These are phyloP conservation scores for Aporrectodea caliginosa DNA, from an alignment of 1,140 invertebrate genomes.

Conservation along the genomic window DNA sequence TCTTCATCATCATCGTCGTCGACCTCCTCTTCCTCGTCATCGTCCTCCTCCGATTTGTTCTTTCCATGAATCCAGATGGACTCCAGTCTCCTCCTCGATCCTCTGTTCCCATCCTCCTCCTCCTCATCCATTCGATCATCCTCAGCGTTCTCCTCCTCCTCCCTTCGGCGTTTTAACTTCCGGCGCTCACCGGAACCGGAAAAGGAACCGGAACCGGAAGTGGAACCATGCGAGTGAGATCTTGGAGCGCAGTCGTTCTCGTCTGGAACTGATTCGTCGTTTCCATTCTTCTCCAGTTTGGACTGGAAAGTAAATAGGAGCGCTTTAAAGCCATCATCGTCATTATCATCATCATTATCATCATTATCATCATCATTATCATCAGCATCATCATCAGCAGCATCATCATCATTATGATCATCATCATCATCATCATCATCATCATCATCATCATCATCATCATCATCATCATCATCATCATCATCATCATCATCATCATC, in stretches of 20 bases:
- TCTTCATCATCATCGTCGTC: conserved; percentile 1
- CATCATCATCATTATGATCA: not conserved
- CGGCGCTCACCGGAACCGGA: not conserved
- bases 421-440: conserved; percentile 15
- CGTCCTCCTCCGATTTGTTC: not conserved
- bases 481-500: conserved; percentile 12
- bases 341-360: not conserved
- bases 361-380: not conserved
- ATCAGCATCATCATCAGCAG: conserved; percentile 12
- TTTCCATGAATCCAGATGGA: not conserved
- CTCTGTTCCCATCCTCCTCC: not conserved
- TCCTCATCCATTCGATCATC: not conserved
- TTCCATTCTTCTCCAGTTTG: not conserved
- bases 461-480: not conserved
- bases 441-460: not conserved
- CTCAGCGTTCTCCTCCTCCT: not conserved
- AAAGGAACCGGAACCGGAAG: not conserved
- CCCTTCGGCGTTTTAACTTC: not conserved
- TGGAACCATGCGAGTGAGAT: not conserved
- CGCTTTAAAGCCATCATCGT: not conserved
- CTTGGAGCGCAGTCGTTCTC: not conserved
- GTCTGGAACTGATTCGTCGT: not conserved
- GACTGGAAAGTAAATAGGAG: not conserved
- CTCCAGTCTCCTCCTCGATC: not conserved
- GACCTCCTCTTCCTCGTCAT: conserved; percentile 6